Percentiles rank a stretch among this genome's conserved stretches.
These are phyloP conservation scores for Argyrosomus regius DNA, from an alignment of 2,797 vertebrate genomes.

Conservation along the genomic window DNA sequence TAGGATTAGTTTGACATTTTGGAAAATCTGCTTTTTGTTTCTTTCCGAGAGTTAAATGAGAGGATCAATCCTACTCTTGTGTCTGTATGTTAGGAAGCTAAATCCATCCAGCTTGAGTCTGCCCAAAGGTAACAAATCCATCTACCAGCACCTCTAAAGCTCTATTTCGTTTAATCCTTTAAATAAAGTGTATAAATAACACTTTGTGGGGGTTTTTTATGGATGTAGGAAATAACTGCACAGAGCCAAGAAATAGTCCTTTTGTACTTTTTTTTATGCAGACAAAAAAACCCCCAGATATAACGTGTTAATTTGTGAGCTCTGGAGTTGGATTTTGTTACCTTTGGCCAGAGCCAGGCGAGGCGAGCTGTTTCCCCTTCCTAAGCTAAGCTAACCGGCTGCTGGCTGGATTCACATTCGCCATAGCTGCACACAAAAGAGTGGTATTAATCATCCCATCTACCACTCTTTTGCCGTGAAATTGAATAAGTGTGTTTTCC, in stretches of 20 bases:
- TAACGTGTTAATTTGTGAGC: neutral
- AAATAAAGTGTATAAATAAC: neutral
- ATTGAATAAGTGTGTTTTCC: neutral
- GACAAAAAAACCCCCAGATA: neutral
- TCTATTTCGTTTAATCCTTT: no score
- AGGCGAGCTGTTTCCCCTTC: neutral
- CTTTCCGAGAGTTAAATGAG: neutral
- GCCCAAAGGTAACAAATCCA: neutral
- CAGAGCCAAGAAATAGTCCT: slow-evolving; percentile 16
- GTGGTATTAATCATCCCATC: neutral
- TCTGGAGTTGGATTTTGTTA: neutral
- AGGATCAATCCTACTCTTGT: neutral
- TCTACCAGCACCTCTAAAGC: no score
- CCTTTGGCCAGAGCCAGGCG: neutral
- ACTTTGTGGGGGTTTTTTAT: neutral
- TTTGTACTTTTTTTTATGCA: slow-evolving; percentile 5
- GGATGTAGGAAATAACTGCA: neutral
- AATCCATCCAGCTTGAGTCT: neutral
- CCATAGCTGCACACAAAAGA: neutral
- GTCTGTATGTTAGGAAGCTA: neutral
- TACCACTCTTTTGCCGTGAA: neutral
- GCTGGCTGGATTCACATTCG: neutral
- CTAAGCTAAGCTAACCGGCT: neutral
- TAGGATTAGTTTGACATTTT: neutral
- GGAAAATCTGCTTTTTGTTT: neutral